Base-by-base conservation (phyloP, 2,888 invertebrate species). In the Drosophila quinaria region DNA sequence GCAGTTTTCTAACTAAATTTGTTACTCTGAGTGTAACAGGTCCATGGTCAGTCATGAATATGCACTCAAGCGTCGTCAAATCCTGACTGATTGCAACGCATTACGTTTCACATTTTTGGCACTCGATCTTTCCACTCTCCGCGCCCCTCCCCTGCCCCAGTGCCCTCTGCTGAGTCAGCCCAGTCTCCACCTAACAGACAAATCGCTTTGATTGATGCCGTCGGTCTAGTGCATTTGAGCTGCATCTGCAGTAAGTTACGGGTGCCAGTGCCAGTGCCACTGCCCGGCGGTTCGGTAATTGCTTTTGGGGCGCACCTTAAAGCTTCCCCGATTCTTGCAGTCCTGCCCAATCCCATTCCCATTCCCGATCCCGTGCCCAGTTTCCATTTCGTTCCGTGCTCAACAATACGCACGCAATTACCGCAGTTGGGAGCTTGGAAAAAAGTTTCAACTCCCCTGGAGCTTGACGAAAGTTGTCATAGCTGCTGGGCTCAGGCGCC, bases 371-470 rank as follows among this genome's bases (percentile, higher is more conserved):
- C 15, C 19, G 11, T 41, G n/a, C 31, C 42, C 29, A n/a, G 47
- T 41, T 50, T 39, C 46, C 22, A n/a, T 56, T 64, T 52, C 64
- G 54, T 46, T 59, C 44, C 41, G 42, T 63, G 69, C 19, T 58
- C 68, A 71, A 83, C 83, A 83, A 83, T 86, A 83, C 83, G 81
- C 86, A 86, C 76, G 83, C 83, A 83, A 83, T 83, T 83, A 86
- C 86, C 78, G 83, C 83, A 82, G 70, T 72, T 74, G 70, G 70
- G 46, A 79, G 71, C 81, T 37, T 15, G 33, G 46, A 67, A 69
- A 78, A 83, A 84, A 75, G 69, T 87, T 81, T 50, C 60, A 72
- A 60, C 72, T 81, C 79, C 74, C 81, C 59, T 33, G 67, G 79
- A 71, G 81, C 61, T 55, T 70, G 79, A 71, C 74, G 73, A 83